phyloP scores from a whole-genome alignment of 2,888 invertebrate species.

The Eristalinus aeneus region DNA sequence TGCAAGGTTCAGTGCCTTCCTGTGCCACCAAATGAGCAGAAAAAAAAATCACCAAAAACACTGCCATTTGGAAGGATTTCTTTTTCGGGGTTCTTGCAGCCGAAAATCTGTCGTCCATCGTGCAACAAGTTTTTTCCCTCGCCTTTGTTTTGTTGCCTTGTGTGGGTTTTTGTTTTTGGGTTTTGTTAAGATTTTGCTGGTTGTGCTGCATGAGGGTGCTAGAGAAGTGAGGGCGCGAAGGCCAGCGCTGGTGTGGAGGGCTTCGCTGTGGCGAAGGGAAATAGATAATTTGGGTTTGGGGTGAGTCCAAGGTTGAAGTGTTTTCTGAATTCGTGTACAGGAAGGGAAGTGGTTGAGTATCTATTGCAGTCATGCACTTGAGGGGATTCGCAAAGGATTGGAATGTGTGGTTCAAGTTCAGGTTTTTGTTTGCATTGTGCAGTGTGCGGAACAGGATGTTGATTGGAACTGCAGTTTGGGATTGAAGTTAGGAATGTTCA shows the following conservation, averaged over 20 bases:
- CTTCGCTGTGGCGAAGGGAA: constrained; percentile 31
- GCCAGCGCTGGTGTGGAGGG: background rate
- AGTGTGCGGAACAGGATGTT: background rate
- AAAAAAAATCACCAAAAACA: constrained; percentile 15
- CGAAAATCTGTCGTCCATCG: constrained; percentile 43
- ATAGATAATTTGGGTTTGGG: constrained; percentile 51
- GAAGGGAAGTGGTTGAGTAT: constrained; percentile 60
- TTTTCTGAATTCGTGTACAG: background rate
- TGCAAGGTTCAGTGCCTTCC: constrained; percentile 71
- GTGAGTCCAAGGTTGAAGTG: background rate
- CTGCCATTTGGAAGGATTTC: constrained; percentile 62
- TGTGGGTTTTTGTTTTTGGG: constrained; percentile 11
- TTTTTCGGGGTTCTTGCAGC: constrained; percentile 48
- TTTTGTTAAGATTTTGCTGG: constrained; percentile 1
- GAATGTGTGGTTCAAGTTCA: constrained; percentile 8
- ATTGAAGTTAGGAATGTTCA: background rate
- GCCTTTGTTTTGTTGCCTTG: constrained; percentile 17
- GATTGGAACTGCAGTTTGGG: background rate
- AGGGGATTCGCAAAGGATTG: constrained; percentile 42
- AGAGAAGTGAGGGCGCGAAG: background rate
- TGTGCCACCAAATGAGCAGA: constrained; percentile 22
- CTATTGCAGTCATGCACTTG: constrained; percentile 38
- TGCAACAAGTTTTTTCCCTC: constrained; percentile 60
- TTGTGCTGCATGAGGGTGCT: background rate
- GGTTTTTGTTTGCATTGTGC: background rate